phyloP scores from a whole-genome alignment of 2,797 vertebrate species.

The Zenarchopterus dispar region DNA sequence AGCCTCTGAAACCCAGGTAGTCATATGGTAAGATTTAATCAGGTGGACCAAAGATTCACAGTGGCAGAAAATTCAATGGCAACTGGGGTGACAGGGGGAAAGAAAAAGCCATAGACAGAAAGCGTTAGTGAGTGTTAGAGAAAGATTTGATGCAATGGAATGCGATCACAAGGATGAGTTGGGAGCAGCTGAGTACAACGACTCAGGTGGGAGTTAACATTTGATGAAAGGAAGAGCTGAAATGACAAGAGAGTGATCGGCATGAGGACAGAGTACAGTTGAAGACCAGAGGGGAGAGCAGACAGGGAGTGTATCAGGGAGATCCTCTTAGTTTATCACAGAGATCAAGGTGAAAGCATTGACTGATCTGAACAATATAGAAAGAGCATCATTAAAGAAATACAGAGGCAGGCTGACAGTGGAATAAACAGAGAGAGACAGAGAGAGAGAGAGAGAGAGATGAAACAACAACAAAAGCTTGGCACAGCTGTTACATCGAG shows the following conservation, averaged over 20 bases:
- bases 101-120: constrained; percentile 9
- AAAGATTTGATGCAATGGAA: constrained; percentile 64
- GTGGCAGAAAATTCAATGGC: constrained; percentile 67
- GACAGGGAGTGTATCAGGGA: constrained; percentile 43
- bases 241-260: constrained; percentile 61
- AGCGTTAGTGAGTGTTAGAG: constrained; percentile 12
- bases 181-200: constrained; percentile 78
- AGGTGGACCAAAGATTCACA: constrained; percentile 51
- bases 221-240: constrained; percentile 72
- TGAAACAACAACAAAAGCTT: constrained; percentile 37
- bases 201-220: constrained; percentile 72
- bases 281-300: constrained; percentile 66
- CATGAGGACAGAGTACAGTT: constrained; percentile 44
- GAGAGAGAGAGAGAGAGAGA: constrained; percentile 36
- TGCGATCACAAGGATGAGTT: constrained; percentile 71
- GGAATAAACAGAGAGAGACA: constrained; percentile 42
- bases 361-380: constrained; percentile 69
- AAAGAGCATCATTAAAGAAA: constrained; percentile 64
- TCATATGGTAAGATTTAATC: constrained; percentile 66
- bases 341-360: constrained; percentile 75
- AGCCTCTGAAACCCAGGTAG: constrained; percentile 43
- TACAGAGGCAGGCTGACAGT: constrained; percentile 30
- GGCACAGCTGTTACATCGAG: constrained; percentile 35
- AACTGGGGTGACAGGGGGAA: constrained; percentile 38
- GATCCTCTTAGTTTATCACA: constrained; percentile 63